These are phyloP conservation scores for Cassiopea xamachana DNA, from an alignment of 30 jellyfish, hydroid and myxozoan species.

Conservation along the genomic window DNA sequence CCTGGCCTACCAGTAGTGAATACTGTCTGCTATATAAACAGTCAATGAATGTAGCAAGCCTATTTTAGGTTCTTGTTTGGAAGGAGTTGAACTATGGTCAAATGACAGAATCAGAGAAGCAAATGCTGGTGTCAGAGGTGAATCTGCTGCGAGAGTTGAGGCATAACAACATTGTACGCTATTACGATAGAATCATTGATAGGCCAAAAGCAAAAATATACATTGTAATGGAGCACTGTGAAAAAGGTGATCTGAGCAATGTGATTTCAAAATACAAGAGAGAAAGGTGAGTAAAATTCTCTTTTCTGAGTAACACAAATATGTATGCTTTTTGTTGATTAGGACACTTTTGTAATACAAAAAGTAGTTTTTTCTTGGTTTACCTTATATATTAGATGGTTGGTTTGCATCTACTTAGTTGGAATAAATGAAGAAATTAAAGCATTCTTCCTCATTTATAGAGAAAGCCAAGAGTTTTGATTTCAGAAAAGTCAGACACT, in stretches of 20 bases:
- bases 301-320: no score
- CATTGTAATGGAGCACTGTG: slow-evolving; percentile 93
- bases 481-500: no score
- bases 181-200: slow-evolving; percentile 87
- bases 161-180: slow-evolving; percentile 86
- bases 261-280: slow-evolving; percentile 68
- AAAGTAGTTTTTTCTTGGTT: no score
- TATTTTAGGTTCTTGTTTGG: slow-evolving; percentile 81
- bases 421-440: no score
- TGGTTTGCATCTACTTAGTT: no score
- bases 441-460: no score
- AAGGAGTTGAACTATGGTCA: slow-evolving; percentile 88
- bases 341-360: no score
- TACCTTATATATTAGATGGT: no score
- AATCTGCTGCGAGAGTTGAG: slow-evolving; percentile 86
- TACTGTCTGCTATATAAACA: neutral
- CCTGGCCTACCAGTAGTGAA: no score
- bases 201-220: slow-evolving; percentile 75
- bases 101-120: slow-evolving; percentile 88
- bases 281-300: slow-evolving; percentile 66
- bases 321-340: no score
- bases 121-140: slow-evolving; percentile 90
- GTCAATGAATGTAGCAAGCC: neutral
- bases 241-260: slow-evolving; percentile 84
- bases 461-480: no score